phyloP scores from a whole-genome alignment of 2,113 vertebrate species.

The Tricholaema leucomelas region DNA sequence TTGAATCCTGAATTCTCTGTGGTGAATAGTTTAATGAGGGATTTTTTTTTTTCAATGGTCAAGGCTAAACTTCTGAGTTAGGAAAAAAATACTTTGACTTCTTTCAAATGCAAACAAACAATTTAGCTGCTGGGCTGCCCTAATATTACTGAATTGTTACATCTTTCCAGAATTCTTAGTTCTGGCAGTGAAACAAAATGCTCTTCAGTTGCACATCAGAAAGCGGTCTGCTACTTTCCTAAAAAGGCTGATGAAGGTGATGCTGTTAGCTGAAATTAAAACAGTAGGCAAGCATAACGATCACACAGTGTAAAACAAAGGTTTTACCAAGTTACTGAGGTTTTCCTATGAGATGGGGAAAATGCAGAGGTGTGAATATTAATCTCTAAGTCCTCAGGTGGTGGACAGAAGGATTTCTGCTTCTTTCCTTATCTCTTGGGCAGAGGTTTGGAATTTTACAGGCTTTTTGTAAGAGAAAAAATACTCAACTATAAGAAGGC shows the following conservation, averaged over 20 bases:
- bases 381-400: background rate
- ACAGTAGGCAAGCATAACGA: background rate
- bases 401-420: background rate
- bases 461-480: background rate
- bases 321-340: background rate
- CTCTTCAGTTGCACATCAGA: background rate
- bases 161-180: background rate
- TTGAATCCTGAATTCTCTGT: slow-evolving; percentile 38
- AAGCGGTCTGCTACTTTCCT: background rate
- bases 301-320: background rate
- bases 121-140: background rate
- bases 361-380: background rate
- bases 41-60: slow-evolving; percentile 19
- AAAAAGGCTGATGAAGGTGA: background rate
- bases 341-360: background rate
- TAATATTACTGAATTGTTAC: background rate
- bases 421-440: background rate
- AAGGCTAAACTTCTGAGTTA: slow-evolving; percentile 5
- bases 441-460: background rate
- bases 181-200: background rate
- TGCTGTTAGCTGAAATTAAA: background rate
- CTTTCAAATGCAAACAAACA: slow-evolving; percentile 26
- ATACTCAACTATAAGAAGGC: background rate
- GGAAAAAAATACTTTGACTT: slow-evolving; percentile 20
- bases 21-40: slow-evolving; percentile 1